phyloP scores from a whole-genome alignment of 2,113 vertebrate genomes.

The Bujurquina vittata region DNA sequence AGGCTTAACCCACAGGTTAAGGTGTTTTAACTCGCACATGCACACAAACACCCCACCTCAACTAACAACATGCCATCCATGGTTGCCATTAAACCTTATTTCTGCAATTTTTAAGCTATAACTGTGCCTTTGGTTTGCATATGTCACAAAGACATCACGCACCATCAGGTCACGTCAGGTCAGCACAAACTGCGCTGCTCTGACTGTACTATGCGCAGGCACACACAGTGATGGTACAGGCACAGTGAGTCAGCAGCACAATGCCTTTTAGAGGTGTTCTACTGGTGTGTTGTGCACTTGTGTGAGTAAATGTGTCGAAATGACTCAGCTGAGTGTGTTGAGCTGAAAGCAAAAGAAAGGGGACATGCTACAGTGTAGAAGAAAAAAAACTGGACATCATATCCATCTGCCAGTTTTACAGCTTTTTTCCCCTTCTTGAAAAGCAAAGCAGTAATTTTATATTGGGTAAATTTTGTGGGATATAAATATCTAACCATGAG shows the following conservation, averaged over 20 bases:
- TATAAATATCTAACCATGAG: not conserved
- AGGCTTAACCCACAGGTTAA: constrained; percentile 37
- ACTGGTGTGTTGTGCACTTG: constrained; percentile 28
- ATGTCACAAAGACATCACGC: constrained; percentile 10
- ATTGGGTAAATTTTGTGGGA: not conserved
- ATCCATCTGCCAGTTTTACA: constrained; percentile 9
- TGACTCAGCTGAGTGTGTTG: constrained; percentile 55
- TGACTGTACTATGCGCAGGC: not conserved
- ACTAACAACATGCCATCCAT: not conserved
- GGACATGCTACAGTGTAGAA: constrained; percentile 19
- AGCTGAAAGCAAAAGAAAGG: constrained; percentile 42
- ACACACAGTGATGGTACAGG: constrained; percentile 8
- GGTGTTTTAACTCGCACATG: not conserved
- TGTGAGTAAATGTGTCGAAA: constrained; percentile 43
- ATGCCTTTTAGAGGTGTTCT: constrained; percentile 39
- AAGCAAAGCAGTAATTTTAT: constrained; percentile 9
- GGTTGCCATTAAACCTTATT: not conserved
- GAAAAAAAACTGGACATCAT: constrained; percentile 26
- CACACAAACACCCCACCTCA: not conserved
- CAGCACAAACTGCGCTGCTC: constrained; percentile 4
- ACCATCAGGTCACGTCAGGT: not conserved
- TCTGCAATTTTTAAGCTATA: not conserved
- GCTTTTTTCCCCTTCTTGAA: not conserved
- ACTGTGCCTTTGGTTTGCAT: not conserved
- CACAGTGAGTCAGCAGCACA: constrained; percentile 60